phyloP scores from a whole-genome alignment of 2,113 vertebrate species.

The Tragelaphus buxtoni region DNA sequence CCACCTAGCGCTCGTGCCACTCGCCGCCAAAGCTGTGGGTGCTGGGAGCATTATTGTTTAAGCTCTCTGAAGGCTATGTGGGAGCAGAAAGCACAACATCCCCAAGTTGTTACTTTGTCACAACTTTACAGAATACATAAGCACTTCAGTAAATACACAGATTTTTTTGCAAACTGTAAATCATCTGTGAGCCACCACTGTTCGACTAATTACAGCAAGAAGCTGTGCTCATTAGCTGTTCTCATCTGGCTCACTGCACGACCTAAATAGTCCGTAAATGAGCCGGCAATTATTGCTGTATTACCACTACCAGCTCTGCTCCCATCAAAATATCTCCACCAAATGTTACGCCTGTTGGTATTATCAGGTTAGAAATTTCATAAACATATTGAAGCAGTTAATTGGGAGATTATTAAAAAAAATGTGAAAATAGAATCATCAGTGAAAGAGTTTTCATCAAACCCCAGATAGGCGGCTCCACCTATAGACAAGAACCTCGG shows the following conservation, averaged over 20 bases:
- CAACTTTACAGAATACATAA: constrained; percentile 78
- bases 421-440: constrained; percentile 78
- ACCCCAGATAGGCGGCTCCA: constrained; percentile 74
- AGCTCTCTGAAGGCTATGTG: constrained; percentile 62
- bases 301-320: constrained; percentile 86
- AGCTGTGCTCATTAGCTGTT: constrained; percentile 96
- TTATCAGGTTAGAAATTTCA: constrained; percentile 88
- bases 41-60: constrained; percentile 63
- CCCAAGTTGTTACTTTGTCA: constrained; percentile 70
- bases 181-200: constrained; percentile 90
- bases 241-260: constrained; percentile 94
- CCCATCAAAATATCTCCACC: constrained; percentile 89
- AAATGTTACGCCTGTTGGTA: constrained; percentile 89
- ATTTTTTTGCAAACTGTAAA: constrained; percentile 89
- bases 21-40: constrained; percentile 49
- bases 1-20: constrained; percentile 23
- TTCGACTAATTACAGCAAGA: constrained; percentile 93
- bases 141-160: constrained; percentile 81
- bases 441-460: constrained; percentile 72
- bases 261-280: constrained; percentile 95
- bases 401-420: constrained; percentile 86
- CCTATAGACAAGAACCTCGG: constrained; percentile 67
- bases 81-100: constrained; percentile 75
- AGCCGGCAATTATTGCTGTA: constrained; percentile 93
- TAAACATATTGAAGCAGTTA: constrained; percentile 87